Evolutionary conservation across 2,113 vertebrate species (phyloP), one percentile per base, ranked within the genome.

Genomic region (Danionella cerebrum): DNA sequence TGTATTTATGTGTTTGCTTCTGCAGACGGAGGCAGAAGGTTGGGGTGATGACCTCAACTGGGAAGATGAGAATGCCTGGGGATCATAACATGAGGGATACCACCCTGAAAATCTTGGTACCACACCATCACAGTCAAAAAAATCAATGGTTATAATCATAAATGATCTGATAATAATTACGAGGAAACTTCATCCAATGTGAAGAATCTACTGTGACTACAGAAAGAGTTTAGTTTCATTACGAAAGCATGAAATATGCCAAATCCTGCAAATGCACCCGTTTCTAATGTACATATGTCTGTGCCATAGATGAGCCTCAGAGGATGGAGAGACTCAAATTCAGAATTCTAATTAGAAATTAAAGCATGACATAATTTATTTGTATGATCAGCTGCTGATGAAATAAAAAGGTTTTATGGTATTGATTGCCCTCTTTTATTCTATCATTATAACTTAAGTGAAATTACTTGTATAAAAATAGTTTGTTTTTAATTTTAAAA

Each of bases 11-110:
- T 14, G 16, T 22, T 9, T 64, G 31, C 78, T 19, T 65, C 78
- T 76, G 62, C 81, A 98, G 96, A 85, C 78, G 31, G 93, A 94
- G 77, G 76, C 87, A 13, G 85, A 86, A 67, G 95, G 94, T 79
- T 98, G 96, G 96, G 94, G 84, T 52, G 91, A 96, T 1, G 94
- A 98, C 7, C 82, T 98, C 70, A 92, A 88, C 85, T 98, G 94
- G 95, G 95, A 91, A 74, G 92, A 94, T 10, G 89, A 92, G 33
- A 83, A 65, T 9, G 76, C 63, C 78, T 97, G 94, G 93, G 94
- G 88, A 92, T 47, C 66, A 58, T 7, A 1, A 12, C 67, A 72
- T 70, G 24, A 67, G 13, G 31, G 25, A 44, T 45, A 12, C 6
- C 47, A 5, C 12, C 33, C 41, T 18, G 36, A 54, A 11, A 60